Base-by-base conservation (phyloP, 2,797 vertebrate species). In the Craterocephalus amniculus region DNA sequence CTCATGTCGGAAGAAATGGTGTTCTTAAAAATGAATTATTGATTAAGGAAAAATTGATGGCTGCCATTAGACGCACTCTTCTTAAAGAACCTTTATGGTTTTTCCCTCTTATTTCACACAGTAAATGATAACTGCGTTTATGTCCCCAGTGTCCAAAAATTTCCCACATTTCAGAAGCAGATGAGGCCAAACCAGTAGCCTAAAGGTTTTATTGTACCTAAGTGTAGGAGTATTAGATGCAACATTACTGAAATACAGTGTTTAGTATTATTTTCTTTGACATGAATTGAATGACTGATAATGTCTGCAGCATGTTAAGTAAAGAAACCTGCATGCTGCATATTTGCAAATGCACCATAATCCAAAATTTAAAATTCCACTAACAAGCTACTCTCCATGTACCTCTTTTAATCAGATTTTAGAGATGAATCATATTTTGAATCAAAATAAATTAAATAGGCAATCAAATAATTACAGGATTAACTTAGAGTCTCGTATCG, bases 11-110 rank as follows among this genome's bases (percentile, higher is more conserved):
- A 43, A 40, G 57, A 69, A 52, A 51, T 36, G 32, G n/a, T 36
- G 57, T 31, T 55, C 52, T 62, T 27, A 62, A 55, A 62, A 10
- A 43, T 61, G 22, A 70, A 61, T 54, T 40, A 70, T 61, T 36
- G 22, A 67, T 67, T n/a, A 26, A 22, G 45, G 34, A 58, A 29
- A 52, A 27, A 36, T 5, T 59, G 26, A 38, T 52, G 34, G 24
- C 20, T 49, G 56, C 31, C 35, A 60, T 67, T 49, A 59, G 66
- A 31, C 32, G 9, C 16, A 38, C 7, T 69, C 12, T 24, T 69
- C 12, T 24, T 59, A 12, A 58, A 68, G 45, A 59, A 8, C 20
- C 22, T 58, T 58, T 18, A 51, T 36, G 49, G 57, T 36, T 60
- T 69, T 59, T 35, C 68, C 52, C 20, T 11, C 24, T 45, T 63